Evolutionary conservation across 2,113 vertebrate genomes (phyloP).

Genomic region (Lycocorax pyrrhopterus): DNA sequence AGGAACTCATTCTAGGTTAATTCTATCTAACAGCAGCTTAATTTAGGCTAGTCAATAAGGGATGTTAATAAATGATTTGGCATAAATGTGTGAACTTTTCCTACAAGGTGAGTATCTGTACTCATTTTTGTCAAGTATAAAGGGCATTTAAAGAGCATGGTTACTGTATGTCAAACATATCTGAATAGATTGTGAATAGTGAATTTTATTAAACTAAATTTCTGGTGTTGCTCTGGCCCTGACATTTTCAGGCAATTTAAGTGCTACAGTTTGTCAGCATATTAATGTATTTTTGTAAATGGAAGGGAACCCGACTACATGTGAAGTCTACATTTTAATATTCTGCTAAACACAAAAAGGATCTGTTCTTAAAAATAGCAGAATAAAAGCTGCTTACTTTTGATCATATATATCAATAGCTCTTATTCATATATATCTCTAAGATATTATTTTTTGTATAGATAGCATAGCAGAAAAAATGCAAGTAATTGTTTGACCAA

Average conservation of each 20-base stretch:
- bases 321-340: neutral
- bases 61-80: constrained; percentile 22
- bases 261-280: neutral
- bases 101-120: constrained; percentile 25
- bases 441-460: neutral
- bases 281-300: neutral
- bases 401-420: neutral
- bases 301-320: neutral
- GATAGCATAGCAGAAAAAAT: neutral
- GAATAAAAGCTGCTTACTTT: neutral
- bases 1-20: neutral
- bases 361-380: neutral
- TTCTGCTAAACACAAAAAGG: neutral
- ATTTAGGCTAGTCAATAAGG: neutral
- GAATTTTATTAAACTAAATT: constrained; percentile 27
- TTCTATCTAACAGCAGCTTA: neutral
- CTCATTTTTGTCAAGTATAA: constrained; percentile 47
- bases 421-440: neutral
- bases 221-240: constrained; percentile 18
- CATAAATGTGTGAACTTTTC: constrained; percentile 40
- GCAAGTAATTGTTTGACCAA: neutral
- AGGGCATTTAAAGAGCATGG: constrained; percentile 45
- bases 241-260: constrained; percentile 41
- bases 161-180: constrained; percentile 41
- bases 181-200: constrained; percentile 23